Base-by-base conservation (phyloP, 2,888 invertebrate species). In the Polia nebulosa region DNA sequence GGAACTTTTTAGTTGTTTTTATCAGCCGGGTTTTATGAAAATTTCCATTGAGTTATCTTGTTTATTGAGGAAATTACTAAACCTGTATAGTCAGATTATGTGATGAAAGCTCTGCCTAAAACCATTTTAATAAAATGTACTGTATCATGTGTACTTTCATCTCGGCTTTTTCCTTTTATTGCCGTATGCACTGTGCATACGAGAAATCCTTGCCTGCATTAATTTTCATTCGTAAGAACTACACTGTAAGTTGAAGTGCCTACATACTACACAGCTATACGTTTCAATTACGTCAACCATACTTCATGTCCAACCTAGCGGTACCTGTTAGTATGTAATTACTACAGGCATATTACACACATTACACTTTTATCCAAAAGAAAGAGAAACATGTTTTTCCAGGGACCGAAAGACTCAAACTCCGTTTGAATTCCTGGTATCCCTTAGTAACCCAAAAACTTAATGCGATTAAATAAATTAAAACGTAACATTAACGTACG, bases 391-490 rank as follows among this genome's bases (percentile, higher is more conserved):
- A 36, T 52, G 29, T 57, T 71, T 70, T 45, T 25, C 17, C 39
- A 25, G 17, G 13, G n/a, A 36, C 20, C 11, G 25, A 17, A 39
- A 59, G 72, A 57, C 67, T 73, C 60, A 47, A 73, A 55, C 27
- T 49, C 25, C 39, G 39, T 57, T 75, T 47, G n/a, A 66, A 52
- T 58, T 25, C 20, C 25, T 34, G 49, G 15, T 44, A 51, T 51
- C 67, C 59, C 67, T 65, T 62, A 62, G 70, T 80, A 63, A 15
- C 53, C 41, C 59, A 51, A 20, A 62, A 63, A 66, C 59, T 71
- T 69, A 68, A 74, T 56, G 20, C 58, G 64, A 77, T 82, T 77
- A 72, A 72, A 80, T 81, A 80, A 80, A 81, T 81, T 82, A 80
- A 80, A 77, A 64, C 65, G 60, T 68, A 52, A 64, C 66, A 75